Base-by-base conservation (phyloP, 2,113 vertebrate species). In the Nesoenas mayeri region DNA sequence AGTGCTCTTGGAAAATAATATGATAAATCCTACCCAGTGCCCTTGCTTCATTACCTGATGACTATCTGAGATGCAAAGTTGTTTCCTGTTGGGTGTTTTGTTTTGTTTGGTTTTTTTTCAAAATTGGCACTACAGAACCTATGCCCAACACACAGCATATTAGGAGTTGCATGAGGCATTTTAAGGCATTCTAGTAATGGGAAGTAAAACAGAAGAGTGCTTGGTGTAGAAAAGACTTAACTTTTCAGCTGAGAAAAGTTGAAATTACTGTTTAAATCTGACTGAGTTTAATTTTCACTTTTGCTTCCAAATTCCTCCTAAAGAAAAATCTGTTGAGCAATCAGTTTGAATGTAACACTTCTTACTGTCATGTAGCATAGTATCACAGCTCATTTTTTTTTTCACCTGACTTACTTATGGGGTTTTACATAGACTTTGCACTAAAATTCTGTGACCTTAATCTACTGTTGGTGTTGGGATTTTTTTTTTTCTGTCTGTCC, bases 271-370 rank as follows among this genome's bases (percentile, higher is more conserved):
- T 65, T 79, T 77, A 32, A 85, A 88, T 57, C 10, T 54, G 3
- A 5, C 38, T 83, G 42, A 78, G 31, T 57, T 84, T 90, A 12
- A 72, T 71, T 96, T 93, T 94, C 72, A 64, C 67, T 96, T 96
- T 94, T 79, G 44, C 48, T 94, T 95, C 65, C n/a, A 60, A 71
- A 86, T 93, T 80, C 34, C 61, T 80, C 61, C 28, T 78, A 28
- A 88, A 78, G n/a, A 89, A 88, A 91, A 92, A 74, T 47, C 38
- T 93, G 29, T 87, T 93, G 80, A 94, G 56, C 88, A 93, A 94
- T 85, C 29, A 28, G 64, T 69, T 74, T 15, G 83, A 67, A 78
- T 54, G 34, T 54, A 78, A 85, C 70, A 62, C 14, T 44, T 79
- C 40, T 78, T 82, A 79, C 50, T 38, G 10, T 85, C 14, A 17